Conservation (phyloP, 2,888 invertebrate genomes). For the Drosophila cognata region DNA sequence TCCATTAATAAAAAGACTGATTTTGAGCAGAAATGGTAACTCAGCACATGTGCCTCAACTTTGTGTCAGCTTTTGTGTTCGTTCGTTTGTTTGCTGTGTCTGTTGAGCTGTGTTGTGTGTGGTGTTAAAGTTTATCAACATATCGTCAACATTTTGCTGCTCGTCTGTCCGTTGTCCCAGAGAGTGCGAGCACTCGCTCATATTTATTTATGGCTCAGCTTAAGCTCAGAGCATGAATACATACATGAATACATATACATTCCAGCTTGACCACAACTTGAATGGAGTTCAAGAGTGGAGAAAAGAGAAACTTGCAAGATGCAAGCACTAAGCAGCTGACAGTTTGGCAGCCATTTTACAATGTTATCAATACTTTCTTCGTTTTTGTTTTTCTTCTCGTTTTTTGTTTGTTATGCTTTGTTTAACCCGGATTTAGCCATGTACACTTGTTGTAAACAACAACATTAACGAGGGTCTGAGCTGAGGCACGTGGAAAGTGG, state of each 20-base stretch:
- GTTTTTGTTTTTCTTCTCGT: conserved; percentile 5
- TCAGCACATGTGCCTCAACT: not conserved
- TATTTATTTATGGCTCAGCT: conserved; percentile 76
- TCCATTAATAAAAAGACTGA: not conserved
- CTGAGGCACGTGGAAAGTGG: conserved; percentile 15
- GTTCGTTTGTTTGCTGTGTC: conserved; percentile 16
- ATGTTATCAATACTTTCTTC: conserved; percentile 54
- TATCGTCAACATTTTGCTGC: conserved; percentile 66
- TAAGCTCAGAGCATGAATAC: conserved; percentile 21
- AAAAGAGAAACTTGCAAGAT: conserved; percentile 36
- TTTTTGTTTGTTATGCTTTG: conserved; percentile 40
- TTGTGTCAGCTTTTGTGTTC: conserved; percentile 4
- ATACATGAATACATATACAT: conserved; percentile 17
- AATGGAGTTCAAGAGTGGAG: not conserved
- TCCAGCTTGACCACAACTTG: conserved; percentile 63
- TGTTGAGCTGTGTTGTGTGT: conserved; percentile 25
- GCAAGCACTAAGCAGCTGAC: conserved; percentile 56
- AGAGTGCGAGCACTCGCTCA: conserved; percentile 58
- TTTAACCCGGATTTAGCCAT: conserved; percentile 68
- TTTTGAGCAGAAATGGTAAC: not conserved
- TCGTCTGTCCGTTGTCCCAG: conserved; percentile 33
- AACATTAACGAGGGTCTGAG: conserved; percentile 75
- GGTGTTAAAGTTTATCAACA: conserved; percentile 78
- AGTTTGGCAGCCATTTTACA: conserved; percentile 73
- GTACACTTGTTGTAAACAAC: conserved; percentile 79